Evolutionary conservation across 2,797 vertebrate species (phyloP).

Genomic region (Chanos chanos): DNA sequence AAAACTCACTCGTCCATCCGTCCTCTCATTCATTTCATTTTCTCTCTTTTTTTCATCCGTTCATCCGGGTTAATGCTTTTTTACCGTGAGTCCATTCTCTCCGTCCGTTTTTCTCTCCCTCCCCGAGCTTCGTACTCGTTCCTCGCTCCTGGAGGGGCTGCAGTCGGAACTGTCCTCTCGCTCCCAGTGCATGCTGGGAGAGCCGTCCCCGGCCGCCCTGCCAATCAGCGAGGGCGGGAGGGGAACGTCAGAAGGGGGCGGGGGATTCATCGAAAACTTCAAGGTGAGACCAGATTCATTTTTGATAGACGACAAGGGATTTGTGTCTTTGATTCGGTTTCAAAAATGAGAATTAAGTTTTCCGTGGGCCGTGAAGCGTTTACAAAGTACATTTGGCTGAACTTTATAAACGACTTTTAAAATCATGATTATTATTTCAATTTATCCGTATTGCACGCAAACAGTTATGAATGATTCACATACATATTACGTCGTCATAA

Average conservation of each 20-base stretch:
- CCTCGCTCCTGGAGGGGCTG: slow-evolving; percentile 69
- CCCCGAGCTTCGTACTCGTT: slow-evolving; percentile 71
- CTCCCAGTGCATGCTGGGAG: slow-evolving; percentile 74
- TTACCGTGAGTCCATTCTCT: not conserved
- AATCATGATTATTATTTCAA: no score
- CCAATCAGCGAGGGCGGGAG: slow-evolving; percentile 54
- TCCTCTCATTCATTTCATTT: not conserved
- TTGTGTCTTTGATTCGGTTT: not conserved
- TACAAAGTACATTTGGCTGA: no score
- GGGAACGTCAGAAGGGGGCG: slow-evolving; percentile 63
- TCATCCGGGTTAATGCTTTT: not conserved
- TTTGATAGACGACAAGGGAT: not conserved
- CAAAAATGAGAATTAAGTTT: no score
- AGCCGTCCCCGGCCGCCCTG: slow-evolving; percentile 46
- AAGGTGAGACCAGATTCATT: slow-evolving; percentile 51
- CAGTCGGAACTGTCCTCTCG: slow-evolving; percentile 66
- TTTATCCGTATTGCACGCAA: no score
- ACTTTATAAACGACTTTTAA: no score
- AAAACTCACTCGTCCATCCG: not conserved
- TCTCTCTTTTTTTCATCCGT: not conserved
- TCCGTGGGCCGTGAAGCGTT: no score
- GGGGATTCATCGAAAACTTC: slow-evolving; percentile 79
- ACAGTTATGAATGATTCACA: no score
- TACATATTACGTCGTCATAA: not conserved
- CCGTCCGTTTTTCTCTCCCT: slow-evolving; percentile 5